Evolutionary conservation across 2,113 vertebrate species (phyloP).

Genomic region (Thermophis baileyi): DNA sequence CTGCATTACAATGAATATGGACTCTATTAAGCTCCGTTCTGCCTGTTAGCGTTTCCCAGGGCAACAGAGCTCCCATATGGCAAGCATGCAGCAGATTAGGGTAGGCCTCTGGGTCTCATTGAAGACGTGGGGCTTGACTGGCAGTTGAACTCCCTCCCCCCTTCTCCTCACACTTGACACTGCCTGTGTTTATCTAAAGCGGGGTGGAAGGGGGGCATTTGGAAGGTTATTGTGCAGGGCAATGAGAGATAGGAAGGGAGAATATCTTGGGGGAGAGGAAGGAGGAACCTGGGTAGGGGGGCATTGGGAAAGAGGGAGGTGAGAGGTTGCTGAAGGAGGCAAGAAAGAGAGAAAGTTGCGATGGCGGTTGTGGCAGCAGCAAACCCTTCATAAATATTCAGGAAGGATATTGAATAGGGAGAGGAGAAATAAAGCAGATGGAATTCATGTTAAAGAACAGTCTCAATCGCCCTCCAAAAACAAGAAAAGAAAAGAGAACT

Average conservation of each 20-base stretch:
- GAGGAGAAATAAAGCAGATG: conserved; percentile 83
- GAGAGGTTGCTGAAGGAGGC: conserved; percentile 10
- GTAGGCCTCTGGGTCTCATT: conserved; percentile 77
- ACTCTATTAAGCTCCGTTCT: conserved; percentile 99
- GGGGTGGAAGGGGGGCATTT: conserved; percentile 69
- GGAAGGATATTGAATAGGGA: conserved; percentile 67
- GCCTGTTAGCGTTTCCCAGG: conserved; percentile 98
- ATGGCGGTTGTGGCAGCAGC: conserved; percentile 7
- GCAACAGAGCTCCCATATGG: conserved; percentile 97
- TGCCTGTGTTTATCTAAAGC: conserved; percentile 99
- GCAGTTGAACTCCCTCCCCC: conserved; percentile 83
- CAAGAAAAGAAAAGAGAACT: conserved; percentile 79
- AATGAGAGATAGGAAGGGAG: conserved; percentile 64
- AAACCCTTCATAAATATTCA: conserved; percentile 89
- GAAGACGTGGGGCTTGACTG: conserved; percentile 79
- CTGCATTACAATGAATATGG: conserved; percentile 99
- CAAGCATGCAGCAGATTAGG: conserved; percentile 91
- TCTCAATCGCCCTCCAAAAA: conserved; percentile 76
- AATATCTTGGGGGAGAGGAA: conserved; percentile 33
- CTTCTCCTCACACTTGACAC: conserved; percentile 95
- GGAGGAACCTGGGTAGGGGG: conserved; percentile 44
- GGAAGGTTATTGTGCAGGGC: conserved; percentile 76
- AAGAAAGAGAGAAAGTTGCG: conserved; percentile 5
- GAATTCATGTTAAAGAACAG: conserved; percentile 78
- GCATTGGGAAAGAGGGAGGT: conserved; percentile 17